Evolutionary conservation across 1,140 invertebrate species (phyloP).

Genomic region (Reticulitermes speratus): DNA sequence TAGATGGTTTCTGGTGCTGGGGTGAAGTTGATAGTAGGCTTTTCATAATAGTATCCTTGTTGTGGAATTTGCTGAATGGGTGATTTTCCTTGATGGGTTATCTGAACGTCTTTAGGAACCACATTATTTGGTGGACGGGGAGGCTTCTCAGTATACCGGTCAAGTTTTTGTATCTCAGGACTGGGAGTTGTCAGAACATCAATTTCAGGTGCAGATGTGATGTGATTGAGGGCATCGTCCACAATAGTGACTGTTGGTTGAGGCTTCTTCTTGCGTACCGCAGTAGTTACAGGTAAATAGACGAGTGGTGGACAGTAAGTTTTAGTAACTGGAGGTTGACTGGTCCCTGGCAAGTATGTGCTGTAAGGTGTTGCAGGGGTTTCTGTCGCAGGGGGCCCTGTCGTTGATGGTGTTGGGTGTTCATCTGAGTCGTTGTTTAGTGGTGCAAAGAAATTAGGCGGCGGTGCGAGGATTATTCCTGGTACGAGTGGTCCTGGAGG

Average conservation of each 20-base stretch:
- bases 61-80: neutral
- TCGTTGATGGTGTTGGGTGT: conserved; percentile 34
- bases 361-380: conserved; percentile 1
- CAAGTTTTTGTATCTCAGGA: conserved; percentile 34
- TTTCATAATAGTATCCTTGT: conserved; percentile 11
- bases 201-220: conserved; percentile 24
- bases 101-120: neutral
- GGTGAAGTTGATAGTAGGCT: neutral
- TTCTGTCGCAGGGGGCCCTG: conserved; percentile 19
- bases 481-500: conserved; percentile 82
- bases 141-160: conserved; percentile 42
- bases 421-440: conserved; percentile 46
- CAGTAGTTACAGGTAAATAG: neutral
- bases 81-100: conserved; percentile 19
- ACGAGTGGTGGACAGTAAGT: neutral
- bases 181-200: conserved; percentile 31
- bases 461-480: conserved; percentile 82
- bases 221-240: conserved; percentile 34
- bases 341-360: conserved; percentile 27
- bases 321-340: neutral
- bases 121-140: conserved; percentile 46
- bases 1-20: neutral
- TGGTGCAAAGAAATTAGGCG: conserved; percentile 77
- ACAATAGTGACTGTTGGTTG: conserved; percentile 36
- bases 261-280: conserved; percentile 27